These are phyloP conservation scores for Tenodera sinensis DNA, from an alignment of 2,888 invertebrate species.

Conservation along the genomic window DNA sequence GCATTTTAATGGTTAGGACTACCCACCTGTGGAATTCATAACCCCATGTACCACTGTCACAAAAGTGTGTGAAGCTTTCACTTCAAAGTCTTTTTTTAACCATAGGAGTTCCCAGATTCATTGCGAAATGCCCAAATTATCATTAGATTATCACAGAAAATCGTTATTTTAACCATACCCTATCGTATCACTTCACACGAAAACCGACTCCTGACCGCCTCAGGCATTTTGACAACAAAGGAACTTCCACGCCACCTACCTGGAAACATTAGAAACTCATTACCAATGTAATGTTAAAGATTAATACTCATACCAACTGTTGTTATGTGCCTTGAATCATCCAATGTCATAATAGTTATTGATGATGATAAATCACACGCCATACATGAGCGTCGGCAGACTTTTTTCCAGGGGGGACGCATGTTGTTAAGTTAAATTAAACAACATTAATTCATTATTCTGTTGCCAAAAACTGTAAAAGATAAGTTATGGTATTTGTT, in stretches of 20 bases:
- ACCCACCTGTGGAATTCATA: conserved; percentile 3
- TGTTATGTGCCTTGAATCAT: too few species aligned
- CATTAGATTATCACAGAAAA: neutral
- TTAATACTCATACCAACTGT: too few species aligned
- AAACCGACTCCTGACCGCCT: conserved; percentile 14
- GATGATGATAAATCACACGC: too few species aligned
- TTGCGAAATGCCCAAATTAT: neutral
- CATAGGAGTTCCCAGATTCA: neutral
- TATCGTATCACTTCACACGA: conserved; percentile 3
- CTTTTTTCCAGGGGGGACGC: too few species aligned
- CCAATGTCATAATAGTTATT: too few species aligned
- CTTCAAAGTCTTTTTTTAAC: neutral
- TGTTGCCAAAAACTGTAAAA: too few species aligned
- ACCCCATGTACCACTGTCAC: neutral
- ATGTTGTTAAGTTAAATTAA: too few species aligned
- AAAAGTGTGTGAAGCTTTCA: neutral
- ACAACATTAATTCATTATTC: too few species aligned
- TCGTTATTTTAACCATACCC: neutral
- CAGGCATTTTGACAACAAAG: conserved; percentile 21
- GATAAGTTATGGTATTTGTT: too few species aligned
- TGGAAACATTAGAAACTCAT: neutral
- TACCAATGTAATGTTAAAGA: neutral
- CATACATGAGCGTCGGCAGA: too few species aligned
- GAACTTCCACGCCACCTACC: conserved; percentile 11
- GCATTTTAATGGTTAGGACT: neutral